Evolutionary conservation across 2,888 invertebrate genomes (phyloP).

Genomic region (Noctuana brunneofusca): DNA sequence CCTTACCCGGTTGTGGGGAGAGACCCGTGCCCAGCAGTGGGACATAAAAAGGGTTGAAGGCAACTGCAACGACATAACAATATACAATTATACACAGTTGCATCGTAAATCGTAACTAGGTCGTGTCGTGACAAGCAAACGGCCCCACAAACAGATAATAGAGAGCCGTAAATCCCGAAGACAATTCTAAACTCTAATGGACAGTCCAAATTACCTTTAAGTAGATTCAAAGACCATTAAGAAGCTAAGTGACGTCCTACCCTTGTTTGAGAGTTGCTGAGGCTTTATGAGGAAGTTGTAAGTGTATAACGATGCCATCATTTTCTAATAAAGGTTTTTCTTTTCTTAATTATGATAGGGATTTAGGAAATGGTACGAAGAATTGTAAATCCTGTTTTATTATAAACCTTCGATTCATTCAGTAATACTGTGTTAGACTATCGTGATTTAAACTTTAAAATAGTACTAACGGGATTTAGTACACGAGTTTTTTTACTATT

Average conservation of each 20-base stretch:
- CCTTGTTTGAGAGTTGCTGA: conserved; percentile 47
- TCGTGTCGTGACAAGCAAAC: conserved; percentile 8
- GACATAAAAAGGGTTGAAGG: too few relatives aligned
- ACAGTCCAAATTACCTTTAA: conserved; percentile 63
- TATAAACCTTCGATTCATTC: too few relatives aligned
- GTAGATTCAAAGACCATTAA: conserved; percentile 65
- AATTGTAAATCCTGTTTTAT: too few relatives aligned
- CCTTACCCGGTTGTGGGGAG: too few relatives aligned
- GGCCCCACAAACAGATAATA: conserved; percentile 17
- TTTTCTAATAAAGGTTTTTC: not conserved
- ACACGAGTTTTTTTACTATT: too few relatives aligned
- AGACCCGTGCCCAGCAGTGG: too few relatives aligned
- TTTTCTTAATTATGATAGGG: not conserved
- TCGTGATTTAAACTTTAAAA: too few relatives aligned
- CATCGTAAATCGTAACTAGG: not conserved
- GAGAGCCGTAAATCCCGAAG: conserved; percentile 23
- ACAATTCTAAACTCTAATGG: conserved; percentile 64
- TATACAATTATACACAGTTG: not conserved
- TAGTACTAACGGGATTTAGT: too few relatives aligned
- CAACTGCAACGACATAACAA: too few relatives aligned
- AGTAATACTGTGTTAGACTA: too few relatives aligned
- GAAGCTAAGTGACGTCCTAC: conserved; percentile 57
- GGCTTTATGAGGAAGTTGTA: not conserved
- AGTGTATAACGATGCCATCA: not conserved
- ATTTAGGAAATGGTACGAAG: too few relatives aligned